These are phyloP conservation scores for Pseudopodoces humilis DNA, from an alignment of 2,113 vertebrate genomes.

Conservation along the genomic window DNA sequence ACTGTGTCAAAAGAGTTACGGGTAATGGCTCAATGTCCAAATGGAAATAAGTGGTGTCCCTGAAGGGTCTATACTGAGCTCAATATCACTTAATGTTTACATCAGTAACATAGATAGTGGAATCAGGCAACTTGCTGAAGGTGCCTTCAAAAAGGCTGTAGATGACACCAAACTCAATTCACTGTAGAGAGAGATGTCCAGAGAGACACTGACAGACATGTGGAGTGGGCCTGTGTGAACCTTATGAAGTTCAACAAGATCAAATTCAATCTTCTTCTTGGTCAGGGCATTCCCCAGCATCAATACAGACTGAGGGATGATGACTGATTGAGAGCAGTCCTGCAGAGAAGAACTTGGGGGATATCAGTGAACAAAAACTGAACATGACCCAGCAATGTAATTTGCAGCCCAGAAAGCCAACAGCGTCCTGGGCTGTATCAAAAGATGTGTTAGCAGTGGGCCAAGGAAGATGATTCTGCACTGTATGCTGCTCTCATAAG, in stretches of 20 bases:
- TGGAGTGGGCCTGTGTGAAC: background rate
- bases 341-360: background rate
- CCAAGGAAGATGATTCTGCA: background rate
- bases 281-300: background rate
- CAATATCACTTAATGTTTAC: background rate
- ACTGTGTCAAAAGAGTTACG: background rate
- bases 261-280: background rate
- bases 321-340: background rate
- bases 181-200: background rate
- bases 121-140: background rate
- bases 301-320: background rate
- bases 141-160: background rate
- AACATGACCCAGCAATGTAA: background rate
- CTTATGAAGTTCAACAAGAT: background rate
- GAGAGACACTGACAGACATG: background rate
- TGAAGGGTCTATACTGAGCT: background rate
- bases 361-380: background rate
- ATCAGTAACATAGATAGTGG: background rate
- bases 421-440: background rate
- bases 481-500: background rate
- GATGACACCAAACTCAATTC: background rate
- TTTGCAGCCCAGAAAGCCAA: background rate
- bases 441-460: fast-evolving
- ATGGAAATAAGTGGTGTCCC: background rate
- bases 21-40: background rate